Conservation (phyloP, 2,888 invertebrate species). For the Myathropa florea region DNA sequence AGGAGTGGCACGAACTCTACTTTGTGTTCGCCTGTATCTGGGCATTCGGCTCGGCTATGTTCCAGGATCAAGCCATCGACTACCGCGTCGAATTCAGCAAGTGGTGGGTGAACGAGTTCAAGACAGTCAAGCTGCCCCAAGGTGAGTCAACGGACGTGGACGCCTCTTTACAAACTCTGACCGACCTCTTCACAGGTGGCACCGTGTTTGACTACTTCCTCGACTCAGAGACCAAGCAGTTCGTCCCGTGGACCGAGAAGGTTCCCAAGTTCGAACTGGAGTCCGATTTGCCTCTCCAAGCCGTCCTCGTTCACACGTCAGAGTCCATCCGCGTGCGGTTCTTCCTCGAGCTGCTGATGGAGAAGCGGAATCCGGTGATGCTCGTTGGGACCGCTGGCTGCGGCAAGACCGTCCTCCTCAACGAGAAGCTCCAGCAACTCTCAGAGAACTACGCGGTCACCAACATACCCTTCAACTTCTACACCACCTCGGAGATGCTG, state of each 20-base stretch:
- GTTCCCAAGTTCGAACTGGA: conserved; percentile 95
- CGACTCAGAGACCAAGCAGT: conserved; percentile 94
- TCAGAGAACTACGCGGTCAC: conserved; percentile 93
- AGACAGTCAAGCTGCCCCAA: conserved; percentile 93
- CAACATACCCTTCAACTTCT: conserved; percentile 97
- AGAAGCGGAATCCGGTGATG: conserved; percentile 95
- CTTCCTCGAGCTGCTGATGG: conserved; percentile 94
- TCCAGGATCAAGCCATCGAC: conserved; percentile 93
- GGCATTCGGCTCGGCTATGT: conserved; percentile 99
- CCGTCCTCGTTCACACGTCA: conserved; percentile 94
- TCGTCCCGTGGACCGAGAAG: conserved; percentile 93
- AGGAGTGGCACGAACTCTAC: conserved; percentile 97
- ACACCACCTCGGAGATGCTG: conserved; percentile 96
- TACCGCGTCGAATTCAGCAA: conserved; percentile 94
- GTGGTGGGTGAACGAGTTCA: conserved; percentile 99
- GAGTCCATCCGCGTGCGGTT: conserved; percentile 95
- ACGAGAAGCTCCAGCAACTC: conserved; percentile 86
- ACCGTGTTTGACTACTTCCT: conserved; percentile 98
- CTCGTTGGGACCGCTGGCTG: conserved; percentile 95
- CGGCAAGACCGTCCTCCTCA: conserved; percentile 94
- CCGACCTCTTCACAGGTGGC: conserved; percentile 83
- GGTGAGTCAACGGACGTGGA: conserved; percentile 73
- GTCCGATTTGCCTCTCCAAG: conserved; percentile 94
- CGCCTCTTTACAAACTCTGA: background rate
- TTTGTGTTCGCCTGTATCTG: conserved; percentile 98